Conservation (phyloP, 2,888 invertebrate species). For the Athalia cordata region DNA sequence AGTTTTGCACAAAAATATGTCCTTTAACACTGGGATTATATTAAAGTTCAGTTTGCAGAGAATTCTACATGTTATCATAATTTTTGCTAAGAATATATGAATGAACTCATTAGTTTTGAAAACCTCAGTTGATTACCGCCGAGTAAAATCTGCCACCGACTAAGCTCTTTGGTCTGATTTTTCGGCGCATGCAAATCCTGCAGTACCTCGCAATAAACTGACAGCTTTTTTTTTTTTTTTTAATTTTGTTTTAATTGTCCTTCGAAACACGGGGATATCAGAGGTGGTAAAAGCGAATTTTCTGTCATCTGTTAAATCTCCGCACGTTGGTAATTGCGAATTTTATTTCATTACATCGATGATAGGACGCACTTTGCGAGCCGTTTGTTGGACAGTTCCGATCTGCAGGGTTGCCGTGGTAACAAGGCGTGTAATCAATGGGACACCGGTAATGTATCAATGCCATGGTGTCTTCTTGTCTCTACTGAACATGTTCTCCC, state of each 20-base stretch:
- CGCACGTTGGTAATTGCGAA: constrained; percentile 18
- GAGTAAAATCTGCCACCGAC: constrained; percentile 6
- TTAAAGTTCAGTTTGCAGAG: no score
- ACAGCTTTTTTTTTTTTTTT: not conserved
- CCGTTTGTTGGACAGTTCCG: not conserved
- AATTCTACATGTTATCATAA: not conserved
- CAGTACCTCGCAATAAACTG: not conserved
- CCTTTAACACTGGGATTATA: no score
- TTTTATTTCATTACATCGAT: constrained; percentile 6
- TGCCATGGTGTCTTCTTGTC: constrained; percentile 35
- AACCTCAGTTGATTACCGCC: not conserved
- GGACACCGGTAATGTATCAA: constrained; percentile 30
- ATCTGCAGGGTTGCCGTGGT: not conserved
- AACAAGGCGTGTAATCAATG: constrained; percentile 44
- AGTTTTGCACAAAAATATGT: no score
- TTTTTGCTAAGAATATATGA: constrained; percentile 15
- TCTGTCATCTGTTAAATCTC: no score
- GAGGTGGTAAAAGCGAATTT: no score
- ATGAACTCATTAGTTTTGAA: constrained; percentile 7
- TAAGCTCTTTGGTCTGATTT: constrained; percentile 9
- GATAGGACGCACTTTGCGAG: not conserved
- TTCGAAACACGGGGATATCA: no score
- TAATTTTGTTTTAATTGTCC: no score
- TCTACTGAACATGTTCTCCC: not conserved
- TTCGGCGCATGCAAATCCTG: not conserved